phyloP scores from a whole-genome alignment of 2,888 invertebrate genomes.

The Ophion ventricosus region DNA sequence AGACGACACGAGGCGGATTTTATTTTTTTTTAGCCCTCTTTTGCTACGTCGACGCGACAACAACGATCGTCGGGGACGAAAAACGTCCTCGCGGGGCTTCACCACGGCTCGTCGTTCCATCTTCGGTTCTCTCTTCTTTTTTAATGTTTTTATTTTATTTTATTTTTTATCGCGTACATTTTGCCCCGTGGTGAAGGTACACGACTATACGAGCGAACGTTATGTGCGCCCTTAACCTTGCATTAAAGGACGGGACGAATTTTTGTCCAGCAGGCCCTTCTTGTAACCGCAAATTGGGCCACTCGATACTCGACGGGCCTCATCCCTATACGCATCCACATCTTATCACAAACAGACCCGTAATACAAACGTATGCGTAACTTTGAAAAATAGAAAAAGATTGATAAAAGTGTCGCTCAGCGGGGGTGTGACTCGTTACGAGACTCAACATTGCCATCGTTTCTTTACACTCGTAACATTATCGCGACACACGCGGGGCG shows the following conservation, averaged over 20 bases:
- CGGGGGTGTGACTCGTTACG: slow-evolving; percentile 27
- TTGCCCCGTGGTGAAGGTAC: slow-evolving; percentile 19
- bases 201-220: slow-evolving; percentile 5
- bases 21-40: slow-evolving; percentile 20
- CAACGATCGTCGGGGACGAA: slow-evolving; percentile 48
- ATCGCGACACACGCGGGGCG: neutral
- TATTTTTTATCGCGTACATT: slow-evolving; percentile 28
- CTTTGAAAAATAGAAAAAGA: slow-evolving; percentile 14
- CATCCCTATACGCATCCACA: slow-evolving; percentile 14
- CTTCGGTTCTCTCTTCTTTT: slow-evolving; percentile 32
- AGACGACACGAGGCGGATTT: slow-evolving; percentile 56
- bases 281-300: slow-evolving; percentile 64
- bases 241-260: slow-evolving; percentile 51
- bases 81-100: slow-evolving; percentile 63
- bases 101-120: slow-evolving; percentile 57
- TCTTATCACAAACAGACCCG: slow-evolving; percentile 6
- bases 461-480: neutral
- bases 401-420: slow-evolving; percentile 10
- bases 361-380: slow-evolving; percentile 1
- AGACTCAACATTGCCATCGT: neutral
- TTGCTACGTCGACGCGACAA: slow-evolving; percentile 52
- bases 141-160: neutral
- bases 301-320: slow-evolving; percentile 59
- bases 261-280: slow-evolving; percentile 42
- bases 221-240: slow-evolving; percentile 36